Percentiles rank a stretch among this genome's conserved stretches.
Conservation (phyloP, 2,797 vertebrate genomes). For the Cossypha polioptera region DNA sequence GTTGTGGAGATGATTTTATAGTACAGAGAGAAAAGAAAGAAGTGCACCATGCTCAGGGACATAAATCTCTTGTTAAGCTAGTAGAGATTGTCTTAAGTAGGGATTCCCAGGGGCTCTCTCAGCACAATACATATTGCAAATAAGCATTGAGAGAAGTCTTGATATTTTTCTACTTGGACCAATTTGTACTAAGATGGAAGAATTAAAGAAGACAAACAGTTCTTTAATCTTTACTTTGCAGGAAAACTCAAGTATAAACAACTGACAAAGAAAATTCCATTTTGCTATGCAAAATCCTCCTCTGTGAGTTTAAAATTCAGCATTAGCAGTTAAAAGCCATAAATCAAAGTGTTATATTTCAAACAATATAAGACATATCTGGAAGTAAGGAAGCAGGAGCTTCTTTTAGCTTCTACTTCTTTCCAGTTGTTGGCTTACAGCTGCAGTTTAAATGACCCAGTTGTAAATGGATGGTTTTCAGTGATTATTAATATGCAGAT, state of each 20-base stretch:
- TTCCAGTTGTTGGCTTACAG: not conserved
- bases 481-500: not conserved
- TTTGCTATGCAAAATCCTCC: not conserved
- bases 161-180: not conserved
- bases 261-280: not conserved
- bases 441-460: not conserved
- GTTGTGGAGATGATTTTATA: not conserved
- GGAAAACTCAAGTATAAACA: not conserved
- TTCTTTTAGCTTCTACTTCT: not conserved
- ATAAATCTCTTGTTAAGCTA: not conserved
- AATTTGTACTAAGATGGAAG: not conserved
- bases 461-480: not conserved
- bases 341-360: not conserved
- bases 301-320: not conserved
- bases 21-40: not conserved
- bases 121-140: not conserved
- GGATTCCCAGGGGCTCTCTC: not conserved
- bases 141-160: not conserved
- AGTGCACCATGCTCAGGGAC: not conserved
- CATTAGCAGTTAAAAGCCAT: not conserved
- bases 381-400: not conserved
- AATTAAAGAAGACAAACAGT: not conserved
- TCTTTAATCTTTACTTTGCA: not conserved
- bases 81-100: not conserved
- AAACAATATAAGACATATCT: not conserved